Evolutionary conservation across 2,113 vertebrate species (phyloP), one percentile per base, ranked within the genome.

Genomic region (Passer domesticus): DNA sequence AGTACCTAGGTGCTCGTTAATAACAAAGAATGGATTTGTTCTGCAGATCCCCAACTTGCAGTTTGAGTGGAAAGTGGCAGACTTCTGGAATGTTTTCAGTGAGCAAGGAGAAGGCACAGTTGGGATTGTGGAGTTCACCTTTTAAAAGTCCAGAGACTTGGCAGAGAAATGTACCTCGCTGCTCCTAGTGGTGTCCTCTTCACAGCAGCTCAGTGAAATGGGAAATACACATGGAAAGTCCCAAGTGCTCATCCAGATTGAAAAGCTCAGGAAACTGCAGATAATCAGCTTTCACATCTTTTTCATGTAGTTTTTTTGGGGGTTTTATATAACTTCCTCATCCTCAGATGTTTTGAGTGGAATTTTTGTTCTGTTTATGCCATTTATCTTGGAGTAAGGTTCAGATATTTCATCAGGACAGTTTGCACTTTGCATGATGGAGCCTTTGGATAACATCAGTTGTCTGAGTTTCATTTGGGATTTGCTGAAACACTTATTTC

Each of bases 271-370:
- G 62, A 75, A 78, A 60, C 49, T 49, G 63, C 39, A 55, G 28
- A 35, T 52, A 75, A 75, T 58, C 7, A 7, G 15, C 56, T 75
- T 62, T 73, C 52, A 67, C 23, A 11, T 70, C 41, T 55, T 56
- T 83, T 39, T 67, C 44, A 13, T 27, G 14, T 17, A 11, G 5
- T 1, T 90, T 62, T 79, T 75, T 10, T 4, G 7, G 9, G 6
- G 0, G n/a, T 21, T 91, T 83, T 2, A 0, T 4, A 0, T 43
- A 52, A 25, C 0, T 1, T 53, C 7, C 3, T 5, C 49, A 22
- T 52, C n/a, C 24, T 70, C 46, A 13, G 20, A 44, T 33, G 27
- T 23, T 87, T 27, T 33, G 41, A 52, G 66, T 66, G 66, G 30
- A 68, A 6, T 13, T 47, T 60, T 77, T 70, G 8, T 64, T 75